phyloP scores from a whole-genome alignment of 2,797 vertebrate genomes.

The Alectoris magna region DNA sequence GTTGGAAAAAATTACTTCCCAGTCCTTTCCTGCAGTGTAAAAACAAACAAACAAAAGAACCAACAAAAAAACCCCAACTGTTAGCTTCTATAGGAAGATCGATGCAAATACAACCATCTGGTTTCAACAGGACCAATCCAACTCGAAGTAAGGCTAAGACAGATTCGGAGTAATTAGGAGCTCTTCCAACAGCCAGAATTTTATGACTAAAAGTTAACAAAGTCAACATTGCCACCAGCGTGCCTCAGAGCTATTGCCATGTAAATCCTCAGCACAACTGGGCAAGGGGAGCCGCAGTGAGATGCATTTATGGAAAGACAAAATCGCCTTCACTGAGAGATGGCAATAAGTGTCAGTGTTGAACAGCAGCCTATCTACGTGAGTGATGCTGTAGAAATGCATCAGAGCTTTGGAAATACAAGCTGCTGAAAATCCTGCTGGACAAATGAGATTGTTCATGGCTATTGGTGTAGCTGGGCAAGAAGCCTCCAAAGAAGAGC shows the following conservation, averaged over 20 bases:
- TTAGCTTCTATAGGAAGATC: slow-evolving; percentile 58
- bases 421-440: background rate
- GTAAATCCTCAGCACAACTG: slow-evolving; percentile 35
- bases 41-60: background rate
- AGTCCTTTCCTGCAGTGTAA: slow-evolving; percentile 6
- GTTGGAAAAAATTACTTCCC: slow-evolving; percentile 53
- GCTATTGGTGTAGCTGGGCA: background rate
- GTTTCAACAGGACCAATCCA: slow-evolving; percentile 54
- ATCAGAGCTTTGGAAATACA: slow-evolving; percentile 13
- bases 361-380: background rate
- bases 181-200: slow-evolving; percentile 64
- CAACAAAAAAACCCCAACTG: background rate
- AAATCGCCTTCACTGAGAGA: background rate
- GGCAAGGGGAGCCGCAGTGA: slow-evolving; percentile 6
- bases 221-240: slow-evolving; percentile 17
- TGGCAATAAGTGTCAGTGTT: background rate
- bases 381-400: background rate
- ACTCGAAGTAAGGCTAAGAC: slow-evolving; percentile 59
- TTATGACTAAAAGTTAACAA: slow-evolving; percentile 59
- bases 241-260: slow-evolving; percentile 8
- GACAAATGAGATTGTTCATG: background rate
- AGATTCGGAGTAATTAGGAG: slow-evolving; percentile 66
- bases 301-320: background rate
- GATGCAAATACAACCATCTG: slow-evolving; percentile 61
- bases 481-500: background rate